phyloP scores from a whole-genome alignment of 53 echinoderm and acorn worm genomes.

The Paelopatides confundens region DNA sequence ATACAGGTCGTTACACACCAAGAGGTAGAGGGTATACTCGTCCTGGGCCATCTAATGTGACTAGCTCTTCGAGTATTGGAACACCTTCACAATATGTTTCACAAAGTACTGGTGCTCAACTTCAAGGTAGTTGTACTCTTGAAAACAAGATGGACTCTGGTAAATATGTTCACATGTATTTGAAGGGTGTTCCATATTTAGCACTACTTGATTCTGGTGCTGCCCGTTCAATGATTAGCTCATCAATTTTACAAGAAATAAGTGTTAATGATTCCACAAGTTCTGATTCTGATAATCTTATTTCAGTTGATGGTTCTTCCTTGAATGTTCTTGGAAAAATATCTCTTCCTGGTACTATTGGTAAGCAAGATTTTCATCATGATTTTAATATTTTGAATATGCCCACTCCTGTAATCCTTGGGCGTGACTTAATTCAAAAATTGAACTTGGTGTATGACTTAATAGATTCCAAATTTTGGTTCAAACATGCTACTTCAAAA shows the following conservation, averaged over 20 bases:
- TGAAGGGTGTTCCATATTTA: conserved; percentile 8
- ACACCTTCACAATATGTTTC: too few relatives aligned
- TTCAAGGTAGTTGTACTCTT: background rate
- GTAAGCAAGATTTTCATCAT: background rate
- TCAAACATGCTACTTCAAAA: conserved; percentile 20
- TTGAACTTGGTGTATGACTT: conserved; percentile 16
- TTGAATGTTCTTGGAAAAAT: conserved; percentile 9
- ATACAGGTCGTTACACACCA: background rate
- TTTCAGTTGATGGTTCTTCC: conserved; percentile 14
- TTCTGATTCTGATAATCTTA: conserved; percentile 7
- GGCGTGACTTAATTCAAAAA: conserved; percentile 18
- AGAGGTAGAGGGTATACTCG: background rate
- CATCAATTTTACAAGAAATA: background rate
- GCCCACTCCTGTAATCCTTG: conserved; percentile 24
- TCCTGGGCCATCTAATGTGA: background rate
- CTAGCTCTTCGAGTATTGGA: background rate
- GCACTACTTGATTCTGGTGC: conserved; percentile 16
- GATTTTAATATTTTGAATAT: conserved; percentile 19
- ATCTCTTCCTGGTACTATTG: conserved; percentile 24
- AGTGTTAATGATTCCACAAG: background rate
- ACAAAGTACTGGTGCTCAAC: background rate
- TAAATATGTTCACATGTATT: conserved; percentile 27
- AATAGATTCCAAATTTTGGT: conserved; percentile 27
- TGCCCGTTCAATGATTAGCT: conserved; percentile 10
- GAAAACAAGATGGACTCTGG: background rate